Conservation (phyloP, 2,113 vertebrate genomes). For the Psilopsiagon aurifrons region DNA sequence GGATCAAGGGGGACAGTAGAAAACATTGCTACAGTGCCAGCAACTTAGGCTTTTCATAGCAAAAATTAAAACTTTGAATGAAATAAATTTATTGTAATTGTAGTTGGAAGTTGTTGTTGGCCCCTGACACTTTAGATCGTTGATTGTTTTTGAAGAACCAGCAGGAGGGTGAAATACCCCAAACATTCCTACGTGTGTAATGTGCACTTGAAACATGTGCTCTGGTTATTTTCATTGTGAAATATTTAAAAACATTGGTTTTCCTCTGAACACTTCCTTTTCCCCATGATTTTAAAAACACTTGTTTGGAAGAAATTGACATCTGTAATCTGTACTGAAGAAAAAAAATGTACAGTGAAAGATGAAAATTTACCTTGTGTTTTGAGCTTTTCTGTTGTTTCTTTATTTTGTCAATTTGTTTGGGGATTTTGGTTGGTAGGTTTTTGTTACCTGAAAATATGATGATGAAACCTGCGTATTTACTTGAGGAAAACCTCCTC, state of each 20-base stretch:
- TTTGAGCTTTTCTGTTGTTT: neutral
- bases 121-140: neutral
- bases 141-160: neutral
- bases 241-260: neutral
- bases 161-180: neutral
- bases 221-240: neutral
- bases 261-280: neutral
- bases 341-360: fast-evolving
- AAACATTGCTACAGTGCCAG: neutral
- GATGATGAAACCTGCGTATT: neutral
- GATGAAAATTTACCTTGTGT: neutral
- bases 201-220: neutral
- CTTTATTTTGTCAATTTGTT: neutral
- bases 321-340: neutral
- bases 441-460: neutral
- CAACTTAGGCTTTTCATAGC: neutral
- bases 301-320: neutral
- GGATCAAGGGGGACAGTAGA: neutral
- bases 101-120: neutral
- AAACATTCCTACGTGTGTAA: neutral
- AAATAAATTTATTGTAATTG: neutral
- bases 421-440: neutral
- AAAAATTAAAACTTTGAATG: neutral
- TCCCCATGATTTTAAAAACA: neutral
- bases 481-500: neutral